Base-by-base conservation (phyloP, 2,888 invertebrate genomes). In the Tricholauxania praeusta region DNA sequence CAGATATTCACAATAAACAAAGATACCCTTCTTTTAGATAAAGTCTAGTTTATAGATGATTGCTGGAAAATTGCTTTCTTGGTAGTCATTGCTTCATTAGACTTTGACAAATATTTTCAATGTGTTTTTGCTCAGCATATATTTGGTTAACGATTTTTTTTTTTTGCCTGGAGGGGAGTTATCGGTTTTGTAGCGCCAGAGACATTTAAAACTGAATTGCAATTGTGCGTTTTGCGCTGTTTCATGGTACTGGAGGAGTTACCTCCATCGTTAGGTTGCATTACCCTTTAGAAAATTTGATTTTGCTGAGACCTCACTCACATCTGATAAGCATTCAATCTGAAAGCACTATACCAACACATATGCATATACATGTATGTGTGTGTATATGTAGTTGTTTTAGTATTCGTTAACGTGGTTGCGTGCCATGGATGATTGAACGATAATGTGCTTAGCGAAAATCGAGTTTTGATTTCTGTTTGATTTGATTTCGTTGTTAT, bases 391-490 rank as follows among this genome's bases (percentile, higher is more conserved):
- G 47, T 12, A 39, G 39, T 39, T 39, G 39, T 8, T 39, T 39
- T 39, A 8, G 39, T 39, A 39, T 39, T 39, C 39, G 39, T 39
- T 39, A 39, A 39, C 39, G 10, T 39, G 39, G 39, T 39, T 39
- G 39, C 39, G 39, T 39, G 39, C 10, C 39, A 39, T 39, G 39
- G 39, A 63, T 47, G 48, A 32, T 51, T 66, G n/a, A n/a, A 28
- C 51, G 12, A 28, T 78, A 81, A 80, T 79, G 73, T 75, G 69
- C 76, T 78, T 73, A 74, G 80, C 80, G 80, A 80, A 80, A 80
- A 80, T 81, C 80, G 81, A 72, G 76, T 79, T 86, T 86, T 86
- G 86, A 86, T 86, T 86, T 83, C 79, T 83, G 79, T 85, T 85
- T 85, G 83, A 80, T 83, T 80, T 79, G 80, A 78, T 76, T 77